Base-by-base conservation (phyloP, 1,140 invertebrate genomes). In the Ericerus pela region DNA sequence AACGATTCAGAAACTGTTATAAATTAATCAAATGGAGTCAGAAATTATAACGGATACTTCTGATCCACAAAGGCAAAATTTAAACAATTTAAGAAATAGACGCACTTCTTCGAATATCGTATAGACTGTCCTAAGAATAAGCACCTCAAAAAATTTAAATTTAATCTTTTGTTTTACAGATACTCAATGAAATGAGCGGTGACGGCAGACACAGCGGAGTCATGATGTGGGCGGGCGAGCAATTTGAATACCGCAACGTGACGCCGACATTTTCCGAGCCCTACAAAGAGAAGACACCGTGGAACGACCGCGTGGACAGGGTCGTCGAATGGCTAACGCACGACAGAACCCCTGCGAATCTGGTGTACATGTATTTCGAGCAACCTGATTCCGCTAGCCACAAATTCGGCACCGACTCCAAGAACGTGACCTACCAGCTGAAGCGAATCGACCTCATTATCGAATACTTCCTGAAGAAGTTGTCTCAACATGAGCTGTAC, bases 281-380 rank as follows among this genome's bases (percentile, higher is more conserved):
- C 68, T 78, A 67, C 66, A 75, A 80, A 53, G 36, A 60, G 1
- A 68, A 62, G 4, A 60, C 73, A 4, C 61, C 75, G 29, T 83
- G 74, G 69, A 68, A 73, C 43, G 55, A 71, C 2, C 66, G 80
- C 55, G 67, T 85, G 16, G 76, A 82, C 59, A 72, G 68, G 60
- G 67, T 80, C 1, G 70, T 86, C 5, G 67, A 73, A 0, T 87
- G 84, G 83, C 74, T 88, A 52, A 66, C 65, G n/a, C 61, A 81
- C 61, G 67, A 73, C 1, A 64, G 54, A 16, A 72, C 66, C 51
- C 74, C 79, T 27, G 75, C 76, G 2, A 78, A 80, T 66, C 69
- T 85, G 52, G 76, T 82, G 5, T 71, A 82, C 62, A 36, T 84
- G 14, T 88, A 88, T 64, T 79, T 84, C 61, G 76, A 85, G 61